phyloP scores from a whole-genome alignment of 1,140 invertebrate species.

The Rhyacophila brunnea region DNA sequence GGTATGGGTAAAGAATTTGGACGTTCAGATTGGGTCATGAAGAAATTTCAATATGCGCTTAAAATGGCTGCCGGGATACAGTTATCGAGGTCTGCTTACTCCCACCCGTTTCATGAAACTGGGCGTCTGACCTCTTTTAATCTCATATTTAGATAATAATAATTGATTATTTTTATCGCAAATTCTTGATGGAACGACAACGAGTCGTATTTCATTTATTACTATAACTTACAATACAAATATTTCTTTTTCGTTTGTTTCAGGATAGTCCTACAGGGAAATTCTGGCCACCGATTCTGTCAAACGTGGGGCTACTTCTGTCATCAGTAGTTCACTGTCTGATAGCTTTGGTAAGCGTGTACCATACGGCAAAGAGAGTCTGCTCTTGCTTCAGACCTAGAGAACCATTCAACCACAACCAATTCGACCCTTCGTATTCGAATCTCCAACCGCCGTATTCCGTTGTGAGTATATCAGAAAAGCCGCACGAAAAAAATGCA shows the following conservation, averaged over 20 bases:
- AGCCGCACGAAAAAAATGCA: constrained; percentile 37
- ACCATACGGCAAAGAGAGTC: constrained; percentile 54
- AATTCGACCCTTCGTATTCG: constrained; percentile 46
- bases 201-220: no score
- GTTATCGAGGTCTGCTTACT: no score
- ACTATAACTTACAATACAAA: no score
- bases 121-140: no score
- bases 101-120: no score
- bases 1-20: no score
- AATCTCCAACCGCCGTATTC: constrained; percentile 43
- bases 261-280: constrained; percentile 24
- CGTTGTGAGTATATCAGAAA: constrained; percentile 41
- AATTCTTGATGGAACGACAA: no score
- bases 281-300: constrained; percentile 54
- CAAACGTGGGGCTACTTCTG: constrained; percentile 58
- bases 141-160: no score
- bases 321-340: constrained; percentile 55
- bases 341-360: constrained; percentile 53
- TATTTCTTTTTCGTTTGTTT: constrained; percentile 8
- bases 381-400: constrained; percentile 56
- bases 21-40: no score
- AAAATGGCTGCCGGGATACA: no score
- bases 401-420: constrained; percentile 52
- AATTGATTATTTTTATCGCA: no score
- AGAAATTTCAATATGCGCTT: no score